These are phyloP conservation scores for Caenorhabditis sinica DNA, from an alignment of 2,888 invertebrate genomes.

Conservation along the genomic window DNA sequence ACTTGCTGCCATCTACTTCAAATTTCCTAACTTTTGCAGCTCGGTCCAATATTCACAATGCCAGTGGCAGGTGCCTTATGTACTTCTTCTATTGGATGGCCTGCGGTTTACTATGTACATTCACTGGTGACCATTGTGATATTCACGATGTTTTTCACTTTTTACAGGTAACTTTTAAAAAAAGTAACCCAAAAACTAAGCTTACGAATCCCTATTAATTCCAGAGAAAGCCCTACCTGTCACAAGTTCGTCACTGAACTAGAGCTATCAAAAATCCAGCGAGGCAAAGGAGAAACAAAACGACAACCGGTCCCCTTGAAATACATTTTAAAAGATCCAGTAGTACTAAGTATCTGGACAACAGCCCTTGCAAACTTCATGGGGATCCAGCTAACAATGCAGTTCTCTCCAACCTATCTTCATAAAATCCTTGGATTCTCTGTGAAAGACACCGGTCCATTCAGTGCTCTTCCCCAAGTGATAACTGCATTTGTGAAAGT, in stretches of 20 bases:
- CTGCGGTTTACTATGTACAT: conserved; percentile 68
- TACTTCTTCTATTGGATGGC: conserved; percentile 70
- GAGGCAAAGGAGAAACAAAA: conserved; percentile 47
- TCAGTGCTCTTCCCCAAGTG: conserved; percentile 62
- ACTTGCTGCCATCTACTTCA: background rate
- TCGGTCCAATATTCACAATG: conserved; percentile 71
- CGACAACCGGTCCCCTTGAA: conserved; percentile 29
- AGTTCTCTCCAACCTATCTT: conserved; percentile 67
- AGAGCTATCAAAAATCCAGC: conserved; percentile 60
- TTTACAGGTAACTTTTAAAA: conserved; percentile 68
- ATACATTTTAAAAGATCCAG: conserved; percentile 37
- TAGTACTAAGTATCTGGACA: conserved; percentile 61
- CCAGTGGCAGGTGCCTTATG: conserved; percentile 68
- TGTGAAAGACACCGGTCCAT: conserved; percentile 61
- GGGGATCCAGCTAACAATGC: conserved; percentile 69
- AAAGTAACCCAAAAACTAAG: no score
- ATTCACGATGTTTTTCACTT: conserved; percentile 60
- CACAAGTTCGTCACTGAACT: conserved; percentile 53
- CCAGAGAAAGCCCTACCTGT: conserved; percentile 55
- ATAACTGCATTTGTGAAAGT: conserved; percentile 62
- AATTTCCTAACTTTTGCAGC: conserved; percentile 13
- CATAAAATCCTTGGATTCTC: conserved; percentile 64
- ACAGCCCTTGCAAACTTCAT: conserved; percentile 62
- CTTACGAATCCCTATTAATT: background rate
- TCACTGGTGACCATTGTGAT: conserved; percentile 60